phyloP scores from a whole-genome alignment of 2,888 invertebrate species.

The Serrognathus titanus region DNA sequence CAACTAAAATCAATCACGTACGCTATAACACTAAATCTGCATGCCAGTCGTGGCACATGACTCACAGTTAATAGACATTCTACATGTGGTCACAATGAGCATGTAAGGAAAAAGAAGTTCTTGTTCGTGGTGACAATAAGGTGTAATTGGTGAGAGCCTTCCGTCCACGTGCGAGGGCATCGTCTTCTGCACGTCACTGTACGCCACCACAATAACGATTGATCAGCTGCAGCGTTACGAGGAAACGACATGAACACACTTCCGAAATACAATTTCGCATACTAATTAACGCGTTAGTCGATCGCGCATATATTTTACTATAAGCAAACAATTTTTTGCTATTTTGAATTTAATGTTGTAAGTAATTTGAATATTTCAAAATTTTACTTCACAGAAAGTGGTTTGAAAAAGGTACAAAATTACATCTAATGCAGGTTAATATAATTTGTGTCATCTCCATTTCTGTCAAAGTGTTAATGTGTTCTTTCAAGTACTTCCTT shows the following conservation, averaged over 20 bases:
- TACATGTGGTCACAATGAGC: constrained; percentile 35
- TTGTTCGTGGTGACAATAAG: constrained; percentile 31
- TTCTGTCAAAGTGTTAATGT: no score
- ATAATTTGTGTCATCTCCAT: no score
- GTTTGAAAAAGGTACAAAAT: no score
- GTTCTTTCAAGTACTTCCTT: no score
- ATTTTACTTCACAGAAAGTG: no score
- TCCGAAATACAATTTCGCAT: background rate
- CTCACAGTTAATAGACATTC: constrained; percentile 41
- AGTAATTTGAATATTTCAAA: no score
- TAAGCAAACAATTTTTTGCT: no score
- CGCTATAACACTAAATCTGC: constrained; percentile 49
- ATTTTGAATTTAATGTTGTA: no score
- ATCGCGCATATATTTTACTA: no score
- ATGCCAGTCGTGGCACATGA: constrained; percentile 42
- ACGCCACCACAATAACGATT: constrained; percentile 35
- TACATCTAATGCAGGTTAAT: no score
- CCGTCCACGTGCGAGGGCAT: constrained; percentile 43
- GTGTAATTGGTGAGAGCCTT: constrained; percentile 45
- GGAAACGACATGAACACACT: constrained; percentile 2
- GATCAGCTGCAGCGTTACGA: constrained; percentile 32
- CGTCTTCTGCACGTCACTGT: constrained; percentile 11
- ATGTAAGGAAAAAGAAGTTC: constrained; percentile 37
- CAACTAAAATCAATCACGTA: constrained; percentile 42
- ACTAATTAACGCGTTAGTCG: background rate